These are phyloP conservation scores for Himantopus leucocephalus DNA, from an alignment of 2,113 vertebrate species.

Conservation along the genomic window DNA sequence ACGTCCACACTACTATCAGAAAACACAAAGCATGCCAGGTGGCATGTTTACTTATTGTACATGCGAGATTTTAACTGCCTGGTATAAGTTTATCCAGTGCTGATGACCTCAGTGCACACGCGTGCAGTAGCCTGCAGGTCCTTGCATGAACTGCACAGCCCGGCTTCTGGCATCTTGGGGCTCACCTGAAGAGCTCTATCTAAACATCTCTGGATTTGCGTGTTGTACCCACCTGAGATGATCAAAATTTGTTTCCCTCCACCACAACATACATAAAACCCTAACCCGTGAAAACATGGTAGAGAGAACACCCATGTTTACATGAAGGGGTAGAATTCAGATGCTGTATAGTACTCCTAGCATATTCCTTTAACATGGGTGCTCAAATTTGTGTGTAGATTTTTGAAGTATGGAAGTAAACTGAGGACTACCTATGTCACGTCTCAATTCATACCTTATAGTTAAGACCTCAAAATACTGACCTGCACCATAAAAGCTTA, in stretches of 20 bases:
- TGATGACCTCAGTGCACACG: accelerated
- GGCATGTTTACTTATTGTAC: neutral
- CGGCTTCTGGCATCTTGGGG: neutral
- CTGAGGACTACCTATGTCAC: neutral
- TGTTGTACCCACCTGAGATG: neutral
- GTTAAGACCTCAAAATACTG: neutral
- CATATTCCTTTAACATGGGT: neutral
- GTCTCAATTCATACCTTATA: neutral
- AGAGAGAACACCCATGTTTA: neutral
- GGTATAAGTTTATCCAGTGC: neutral
- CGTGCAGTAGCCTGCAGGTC: neutral
- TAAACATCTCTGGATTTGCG: neutral
- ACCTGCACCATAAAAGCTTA: neutral
- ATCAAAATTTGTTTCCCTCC: neutral
- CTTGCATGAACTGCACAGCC: neutral
- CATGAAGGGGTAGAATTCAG: neutral
- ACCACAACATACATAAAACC: neutral
- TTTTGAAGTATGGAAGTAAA: neutral
- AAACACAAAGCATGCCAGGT: neutral
- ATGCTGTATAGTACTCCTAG: neutral
- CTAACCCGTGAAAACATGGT: neutral
- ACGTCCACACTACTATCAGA: neutral
- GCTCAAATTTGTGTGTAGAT: neutral
- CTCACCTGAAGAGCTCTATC: neutral
- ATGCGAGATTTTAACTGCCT: neutral